Conservation (phyloP, 1,140 invertebrate species). For the Caenorhabditis briggsae region DNA sequence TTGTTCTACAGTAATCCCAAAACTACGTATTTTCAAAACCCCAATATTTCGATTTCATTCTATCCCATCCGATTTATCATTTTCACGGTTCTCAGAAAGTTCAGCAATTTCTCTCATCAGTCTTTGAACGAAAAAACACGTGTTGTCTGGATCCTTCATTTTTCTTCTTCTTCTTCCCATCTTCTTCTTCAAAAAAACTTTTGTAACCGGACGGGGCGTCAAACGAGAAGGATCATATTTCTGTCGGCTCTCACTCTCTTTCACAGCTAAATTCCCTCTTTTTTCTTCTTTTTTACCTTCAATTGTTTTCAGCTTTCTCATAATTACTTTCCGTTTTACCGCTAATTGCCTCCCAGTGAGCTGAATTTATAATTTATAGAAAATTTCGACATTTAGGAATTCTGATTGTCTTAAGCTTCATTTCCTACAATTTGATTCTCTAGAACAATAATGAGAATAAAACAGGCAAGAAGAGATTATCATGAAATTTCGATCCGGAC, state of each 20-base stretch:
- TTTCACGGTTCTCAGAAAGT: background rate
- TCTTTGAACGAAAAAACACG: conserved; percentile 47
- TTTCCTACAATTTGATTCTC: background rate
- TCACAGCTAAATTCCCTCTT: background rate
- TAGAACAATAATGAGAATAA: background rate
- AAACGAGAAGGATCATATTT: conserved; percentile 34
- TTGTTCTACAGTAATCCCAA: too few relatives aligned
- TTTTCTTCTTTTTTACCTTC: conserved; percentile 14
- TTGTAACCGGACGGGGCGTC: conserved; percentile 44
- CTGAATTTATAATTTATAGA: background rate
- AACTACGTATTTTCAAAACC: too few relatives aligned
- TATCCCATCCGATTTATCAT: background rate
- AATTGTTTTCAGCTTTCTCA: background rate
- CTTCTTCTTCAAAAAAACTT: background rate
- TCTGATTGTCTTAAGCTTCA: too few relatives aligned
- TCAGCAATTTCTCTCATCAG: conserved; percentile 10
- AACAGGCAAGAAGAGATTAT: background rate
- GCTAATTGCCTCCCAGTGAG: background rate
- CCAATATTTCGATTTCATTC: too few relatives aligned
- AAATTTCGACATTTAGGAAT: too few relatives aligned
- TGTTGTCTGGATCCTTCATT: conserved; percentile 4
- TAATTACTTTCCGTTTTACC: background rate
- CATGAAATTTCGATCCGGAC: background rate
- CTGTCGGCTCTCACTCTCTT: conserved; percentile 2
- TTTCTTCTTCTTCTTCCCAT: background rate